Conservation (phyloP, 2,888 invertebrate species). For the Morpho deidamia region DNA sequence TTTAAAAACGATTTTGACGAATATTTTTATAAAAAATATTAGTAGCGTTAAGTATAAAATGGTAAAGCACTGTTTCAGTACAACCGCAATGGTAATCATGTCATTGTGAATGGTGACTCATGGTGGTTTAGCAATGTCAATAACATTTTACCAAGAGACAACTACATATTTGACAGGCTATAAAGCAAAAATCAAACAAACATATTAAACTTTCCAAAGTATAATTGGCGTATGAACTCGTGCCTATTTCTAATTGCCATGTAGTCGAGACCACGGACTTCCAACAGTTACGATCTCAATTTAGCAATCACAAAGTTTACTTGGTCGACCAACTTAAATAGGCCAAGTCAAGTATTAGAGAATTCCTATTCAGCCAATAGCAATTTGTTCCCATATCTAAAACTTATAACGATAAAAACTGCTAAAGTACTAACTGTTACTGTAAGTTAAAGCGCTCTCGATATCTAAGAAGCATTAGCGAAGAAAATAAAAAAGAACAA, state of each 20-base stretch:
- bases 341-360: constrained; percentile 27
- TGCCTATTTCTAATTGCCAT: constrained; percentile 27
- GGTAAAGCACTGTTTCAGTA: constrained; percentile 5
- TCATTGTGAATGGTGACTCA: constrained; percentile 19
- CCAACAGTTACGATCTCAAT: constrained; percentile 28
- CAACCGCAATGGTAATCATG: constrained; percentile 21
- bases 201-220: constrained; percentile 22
- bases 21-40: background rate
- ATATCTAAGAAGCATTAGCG: constrained; percentile 14
- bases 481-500: constrained; percentile 20
- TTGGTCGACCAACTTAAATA: constrained; percentile 28
- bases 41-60: background rate
- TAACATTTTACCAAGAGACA: constrained; percentile 13
- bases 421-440: background rate
- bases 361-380: constrained; percentile 21
- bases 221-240: constrained; percentile 20
- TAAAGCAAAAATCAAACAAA: background rate
- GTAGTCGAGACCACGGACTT: constrained; percentile 26
- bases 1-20: background rate
- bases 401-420: constrained; percentile 19
- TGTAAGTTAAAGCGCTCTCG: constrained; percentile 11
- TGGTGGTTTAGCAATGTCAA: constrained; percentile 19
- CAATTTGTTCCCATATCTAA: constrained; percentile 21
- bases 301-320: constrained; percentile 30
- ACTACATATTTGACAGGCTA: no score